A percentile compares a stretch with the other conserved stretches of the same genome.
Conservation (phyloP, 2,797 vertebrate species). For the Sciurus carolinensis region DNA sequence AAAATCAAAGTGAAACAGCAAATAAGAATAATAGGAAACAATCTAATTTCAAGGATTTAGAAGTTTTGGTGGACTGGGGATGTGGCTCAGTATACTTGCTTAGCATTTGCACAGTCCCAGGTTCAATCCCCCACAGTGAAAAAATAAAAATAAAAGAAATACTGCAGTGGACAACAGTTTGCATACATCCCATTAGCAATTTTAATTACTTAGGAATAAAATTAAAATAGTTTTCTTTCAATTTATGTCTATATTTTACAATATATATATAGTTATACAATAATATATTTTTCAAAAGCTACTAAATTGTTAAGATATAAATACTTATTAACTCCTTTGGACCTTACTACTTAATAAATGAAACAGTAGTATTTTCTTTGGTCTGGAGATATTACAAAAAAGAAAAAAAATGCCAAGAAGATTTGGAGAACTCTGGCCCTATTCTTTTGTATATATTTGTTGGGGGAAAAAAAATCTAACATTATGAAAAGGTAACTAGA, state of each 20-base stretch:
- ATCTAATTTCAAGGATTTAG: slow-evolving; percentile 2
- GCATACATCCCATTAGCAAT: not conserved
- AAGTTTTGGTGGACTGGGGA: not conserved
- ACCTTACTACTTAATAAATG: not conserved
- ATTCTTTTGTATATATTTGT: not conserved
- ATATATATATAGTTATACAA: not conserved
- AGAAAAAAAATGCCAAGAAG: slow-evolving; percentile 1
- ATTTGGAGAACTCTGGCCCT: not conserved
- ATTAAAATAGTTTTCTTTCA: slow-evolving; percentile 34
- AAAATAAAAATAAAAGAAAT: not conserved
- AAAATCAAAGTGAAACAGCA: not conserved
- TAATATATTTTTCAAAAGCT: not conserved
- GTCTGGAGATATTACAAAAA: not conserved
- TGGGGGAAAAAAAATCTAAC: not conserved
- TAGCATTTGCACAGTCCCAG: no score
- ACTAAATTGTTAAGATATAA: slow-evolving; percentile 4
- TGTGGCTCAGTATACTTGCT: no score
- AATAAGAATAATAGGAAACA: not conserved
- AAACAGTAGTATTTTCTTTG: slow-evolving; percentile 29
- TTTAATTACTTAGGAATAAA: slow-evolving; percentile 21
- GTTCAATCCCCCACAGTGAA: no score
- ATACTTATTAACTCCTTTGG: not conserved
- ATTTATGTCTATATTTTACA: not conserved
- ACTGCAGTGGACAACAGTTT: not conserved
- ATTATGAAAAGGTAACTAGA: not conserved